A percentile compares a stretch with the other conserved stretches of the same genome.
Evolutionary conservation across 2,113 vertebrate species (phyloP).

Genomic region (Callopanchax toddi): DNA sequence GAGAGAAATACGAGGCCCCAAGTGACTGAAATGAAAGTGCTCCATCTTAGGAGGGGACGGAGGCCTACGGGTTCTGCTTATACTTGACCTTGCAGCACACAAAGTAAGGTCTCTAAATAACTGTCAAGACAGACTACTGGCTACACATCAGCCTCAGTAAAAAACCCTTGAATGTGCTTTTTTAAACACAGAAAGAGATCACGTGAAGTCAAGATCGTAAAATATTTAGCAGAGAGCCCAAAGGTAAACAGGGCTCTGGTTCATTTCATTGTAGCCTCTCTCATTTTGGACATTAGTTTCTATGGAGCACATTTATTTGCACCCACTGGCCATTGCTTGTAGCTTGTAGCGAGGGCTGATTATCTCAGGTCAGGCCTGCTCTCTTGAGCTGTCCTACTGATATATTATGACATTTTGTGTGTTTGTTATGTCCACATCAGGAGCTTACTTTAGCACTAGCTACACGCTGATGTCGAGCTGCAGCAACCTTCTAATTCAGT

Average conservation of each 20-base stretch:
- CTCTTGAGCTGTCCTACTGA: neutral
- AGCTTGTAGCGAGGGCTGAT: conserved; percentile 28
- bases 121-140: conserved; percentile 38
- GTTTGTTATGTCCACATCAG: neutral
- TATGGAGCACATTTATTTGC: conserved; percentile 44
- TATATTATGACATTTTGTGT: neutral
- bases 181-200: conserved; percentile 34
- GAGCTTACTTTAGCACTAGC: neutral
- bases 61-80: conserved; percentile 59
- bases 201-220: conserved; percentile 47
- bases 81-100: conserved; percentile 66
- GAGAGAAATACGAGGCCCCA: conserved; percentile 71
- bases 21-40: conserved; percentile 75
- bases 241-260: conserved; percentile 35
- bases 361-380: conserved; percentile 5
- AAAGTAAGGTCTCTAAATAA: conserved; percentile 62
- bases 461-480: too few relatives aligned
- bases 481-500: too few relatives aligned
- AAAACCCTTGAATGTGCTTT: conserved; percentile 22
- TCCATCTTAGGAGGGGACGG: conserved; percentile 68
- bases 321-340: conserved; percentile 27
- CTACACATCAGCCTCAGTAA: conserved; percentile 43
- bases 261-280: conserved; percentile 39
- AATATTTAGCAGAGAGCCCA: conserved; percentile 49
- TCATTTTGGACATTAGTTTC: conserved; percentile 42